Conservation (phyloP, 35 echinoderm and acorn worm genomes). For the Strongylocentrotus purpuratus region DNA sequence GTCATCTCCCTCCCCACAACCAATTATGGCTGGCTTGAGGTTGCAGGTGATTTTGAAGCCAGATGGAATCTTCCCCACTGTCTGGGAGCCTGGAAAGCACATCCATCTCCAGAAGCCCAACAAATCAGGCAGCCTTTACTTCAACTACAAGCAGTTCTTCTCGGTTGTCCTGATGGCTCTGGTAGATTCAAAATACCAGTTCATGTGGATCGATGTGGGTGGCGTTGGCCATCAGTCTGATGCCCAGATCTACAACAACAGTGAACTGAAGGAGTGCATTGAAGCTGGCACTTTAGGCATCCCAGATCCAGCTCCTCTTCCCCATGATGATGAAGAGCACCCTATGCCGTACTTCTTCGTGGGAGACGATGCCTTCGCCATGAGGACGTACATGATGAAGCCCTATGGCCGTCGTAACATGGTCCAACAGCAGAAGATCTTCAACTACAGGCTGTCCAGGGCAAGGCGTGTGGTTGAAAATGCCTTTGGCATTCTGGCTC, state of each 20-base stretch:
- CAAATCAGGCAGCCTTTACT: too few relatives aligned
- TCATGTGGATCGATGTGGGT: constrained; percentile 69
- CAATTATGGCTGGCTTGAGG: too few relatives aligned
- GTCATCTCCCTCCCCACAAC: too few relatives aligned
- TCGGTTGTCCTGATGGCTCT: too few relatives aligned
- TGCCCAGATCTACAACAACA: constrained; percentile 55
- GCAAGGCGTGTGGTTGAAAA: constrained; percentile 36
- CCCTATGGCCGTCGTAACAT: constrained; percentile 53
- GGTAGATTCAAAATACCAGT: too few relatives aligned
- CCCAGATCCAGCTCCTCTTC: constrained; percentile 23
- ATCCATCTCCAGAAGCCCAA: too few relatives aligned
- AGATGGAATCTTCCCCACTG: too few relatives aligned
- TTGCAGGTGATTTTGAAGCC: too few relatives aligned
- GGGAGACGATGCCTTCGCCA: constrained; percentile 59
- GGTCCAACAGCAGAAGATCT: constrained; percentile 36
- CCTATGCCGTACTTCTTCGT: constrained; percentile 51
- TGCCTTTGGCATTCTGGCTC: constrained; percentile 31
- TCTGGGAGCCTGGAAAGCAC: too few relatives aligned
- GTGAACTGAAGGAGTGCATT: constrained; percentile 24
- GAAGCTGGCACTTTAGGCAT: constrained; percentile 20
- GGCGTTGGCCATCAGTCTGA: constrained; percentile 33
- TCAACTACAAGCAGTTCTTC: too few relatives aligned
- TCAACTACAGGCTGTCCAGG: constrained; percentile 56
- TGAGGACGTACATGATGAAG: constrained; percentile 58
- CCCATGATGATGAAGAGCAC: not conserved